These are phyloP conservation scores for Podarcis siculus DNA, from an alignment of 2,797 vertebrate genomes.

Conservation along the genomic window DNA sequence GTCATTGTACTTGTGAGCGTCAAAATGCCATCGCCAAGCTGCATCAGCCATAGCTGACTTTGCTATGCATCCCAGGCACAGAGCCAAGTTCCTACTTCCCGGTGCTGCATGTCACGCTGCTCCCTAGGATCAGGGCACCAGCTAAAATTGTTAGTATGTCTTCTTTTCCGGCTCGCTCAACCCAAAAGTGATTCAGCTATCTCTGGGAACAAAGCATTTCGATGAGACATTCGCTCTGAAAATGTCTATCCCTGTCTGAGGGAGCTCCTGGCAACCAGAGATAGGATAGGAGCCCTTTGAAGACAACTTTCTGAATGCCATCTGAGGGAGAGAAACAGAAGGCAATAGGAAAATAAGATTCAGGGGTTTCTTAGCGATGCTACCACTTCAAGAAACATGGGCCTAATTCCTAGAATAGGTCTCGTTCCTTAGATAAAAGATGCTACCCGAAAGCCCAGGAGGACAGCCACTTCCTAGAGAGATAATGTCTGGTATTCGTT, in stretches of 20 bases:
- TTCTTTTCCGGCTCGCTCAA: conserved; percentile 47
- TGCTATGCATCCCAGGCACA: background rate
- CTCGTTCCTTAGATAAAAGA: conserved; percentile 63
- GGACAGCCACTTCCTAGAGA: conserved; percentile 71
- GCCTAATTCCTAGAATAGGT: conserved; percentile 71
- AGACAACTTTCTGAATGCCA: conserved; percentile 66
- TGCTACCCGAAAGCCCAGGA: conserved; percentile 46
- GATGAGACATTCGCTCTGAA: conserved; percentile 62
- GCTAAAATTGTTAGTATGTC: conserved; percentile 58
- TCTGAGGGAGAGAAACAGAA: conserved; percentile 63
- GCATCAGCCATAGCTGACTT: background rate
- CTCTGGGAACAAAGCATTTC: conserved; percentile 63
- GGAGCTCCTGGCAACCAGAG: conserved; percentile 67
- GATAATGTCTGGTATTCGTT: conserved; percentile 66
- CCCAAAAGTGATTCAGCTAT: conserved; percentile 63
- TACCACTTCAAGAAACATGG: conserved; percentile 52
- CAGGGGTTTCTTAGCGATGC: conserved; percentile 67
- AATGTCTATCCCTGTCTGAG: conserved; percentile 66
- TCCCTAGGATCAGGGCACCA: conserved; percentile 30
- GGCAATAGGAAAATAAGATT: conserved; percentile 59
- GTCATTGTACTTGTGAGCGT: background rate
- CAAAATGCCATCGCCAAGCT: background rate
- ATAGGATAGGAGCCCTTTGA: conserved; percentile 69
- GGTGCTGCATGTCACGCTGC: background rate
- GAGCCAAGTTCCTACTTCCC: background rate